Evolutionary conservation across 2,888 invertebrate genomes (phyloP).

Genomic region (Bellardia pandia): DNA sequence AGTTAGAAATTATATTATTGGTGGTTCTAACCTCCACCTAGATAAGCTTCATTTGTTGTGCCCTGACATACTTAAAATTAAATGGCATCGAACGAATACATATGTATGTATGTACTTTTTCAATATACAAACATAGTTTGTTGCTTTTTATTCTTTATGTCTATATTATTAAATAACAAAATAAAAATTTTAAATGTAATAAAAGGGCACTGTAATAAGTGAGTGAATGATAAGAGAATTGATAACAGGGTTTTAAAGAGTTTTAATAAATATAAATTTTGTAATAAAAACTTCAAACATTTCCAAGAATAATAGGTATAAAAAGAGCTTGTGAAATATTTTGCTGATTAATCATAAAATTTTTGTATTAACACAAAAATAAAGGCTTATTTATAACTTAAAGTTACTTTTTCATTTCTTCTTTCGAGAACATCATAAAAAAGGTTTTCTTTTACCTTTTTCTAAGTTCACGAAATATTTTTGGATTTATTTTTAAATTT

Average conservation of each 20-base stretch:
- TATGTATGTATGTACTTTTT: too few relatives aligned
- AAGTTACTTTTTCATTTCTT: not conserved
- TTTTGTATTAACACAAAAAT: not conserved
- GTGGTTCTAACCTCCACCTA: constrained; percentile 45
- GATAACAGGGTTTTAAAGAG: constrained; percentile 27
- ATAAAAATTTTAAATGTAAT: constrained; percentile 44
- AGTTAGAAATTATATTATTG: not conserved
- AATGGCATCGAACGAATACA: not conserved
- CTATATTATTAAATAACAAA: constrained; percentile 53
- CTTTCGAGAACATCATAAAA: not conserved
- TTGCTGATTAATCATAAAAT: not conserved
- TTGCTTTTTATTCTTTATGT: constrained; percentile 25
- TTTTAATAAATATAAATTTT: not conserved
- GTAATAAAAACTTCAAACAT: not conserved
- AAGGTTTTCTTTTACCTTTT: too few relatives aligned
- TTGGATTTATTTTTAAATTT: too few relatives aligned
- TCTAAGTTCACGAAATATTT: too few relatives aligned
- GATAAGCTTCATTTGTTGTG: constrained; percentile 54
- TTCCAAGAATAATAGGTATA: not conserved
- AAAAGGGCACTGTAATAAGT: constrained; percentile 18
- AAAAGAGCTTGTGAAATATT: not conserved
- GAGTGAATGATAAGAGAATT: not conserved
- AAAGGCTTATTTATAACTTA: too few relatives aligned
- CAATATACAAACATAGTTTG: constrained; percentile 8
- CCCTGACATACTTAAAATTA: constrained; percentile 61